A percentile compares a stretch with the other conserved stretches of the same genome.
These are phyloP conservation scores for Ophion costatus DNA, from an alignment of 2,888 invertebrate species.

Conservation along the genomic window DNA sequence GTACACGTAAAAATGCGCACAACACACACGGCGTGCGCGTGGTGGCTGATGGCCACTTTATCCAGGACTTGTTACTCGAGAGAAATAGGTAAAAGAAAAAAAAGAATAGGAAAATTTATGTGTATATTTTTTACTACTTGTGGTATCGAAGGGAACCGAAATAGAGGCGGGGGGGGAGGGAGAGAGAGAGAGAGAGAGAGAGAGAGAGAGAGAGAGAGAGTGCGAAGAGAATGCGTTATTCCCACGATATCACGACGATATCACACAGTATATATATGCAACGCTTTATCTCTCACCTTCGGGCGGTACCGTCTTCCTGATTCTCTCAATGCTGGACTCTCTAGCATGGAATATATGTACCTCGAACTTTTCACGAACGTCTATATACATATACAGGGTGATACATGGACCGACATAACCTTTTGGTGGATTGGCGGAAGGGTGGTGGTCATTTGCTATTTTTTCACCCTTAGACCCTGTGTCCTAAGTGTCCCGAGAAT, in stretches of 20 bases:
- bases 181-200: slow-evolving; percentile 4
- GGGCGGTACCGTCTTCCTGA: slow-evolving; percentile 51
- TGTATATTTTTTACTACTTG: slow-evolving; percentile 16
- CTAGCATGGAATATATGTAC: neutral
- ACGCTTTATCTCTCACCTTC: slow-evolving; percentile 48
- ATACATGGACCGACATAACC: too few species aligned
- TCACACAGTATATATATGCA: slow-evolving; percentile 13
- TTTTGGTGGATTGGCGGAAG: too few species aligned
- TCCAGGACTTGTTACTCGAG: slow-evolving; percentile 30
- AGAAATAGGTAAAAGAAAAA: neutral
- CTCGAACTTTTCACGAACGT: slow-evolving; percentile 23
- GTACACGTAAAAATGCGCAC: slow-evolving; percentile 9
- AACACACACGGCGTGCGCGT: slow-evolving; percentile 21
- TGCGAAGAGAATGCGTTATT: slow-evolving; percentile 48
- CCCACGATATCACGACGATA: slow-evolving; percentile 59
- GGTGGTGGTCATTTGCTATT: too few species aligned
- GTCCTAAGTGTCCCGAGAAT: too few species aligned
- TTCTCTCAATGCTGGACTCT: slow-evolving; percentile 33
- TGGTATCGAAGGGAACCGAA: neutral
- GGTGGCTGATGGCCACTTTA: slow-evolving; percentile 41
- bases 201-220: slow-evolving; percentile 21
- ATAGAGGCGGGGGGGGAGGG: too few species aligned
- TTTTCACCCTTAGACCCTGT: too few species aligned
- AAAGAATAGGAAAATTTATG: slow-evolving; percentile 40
- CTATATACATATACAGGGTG: neutral